A percentile compares a stretch with the other conserved stretches of the same genome.
Conservation (phyloP, 2,888 invertebrate genomes). For the Halictus ligatus region DNA sequence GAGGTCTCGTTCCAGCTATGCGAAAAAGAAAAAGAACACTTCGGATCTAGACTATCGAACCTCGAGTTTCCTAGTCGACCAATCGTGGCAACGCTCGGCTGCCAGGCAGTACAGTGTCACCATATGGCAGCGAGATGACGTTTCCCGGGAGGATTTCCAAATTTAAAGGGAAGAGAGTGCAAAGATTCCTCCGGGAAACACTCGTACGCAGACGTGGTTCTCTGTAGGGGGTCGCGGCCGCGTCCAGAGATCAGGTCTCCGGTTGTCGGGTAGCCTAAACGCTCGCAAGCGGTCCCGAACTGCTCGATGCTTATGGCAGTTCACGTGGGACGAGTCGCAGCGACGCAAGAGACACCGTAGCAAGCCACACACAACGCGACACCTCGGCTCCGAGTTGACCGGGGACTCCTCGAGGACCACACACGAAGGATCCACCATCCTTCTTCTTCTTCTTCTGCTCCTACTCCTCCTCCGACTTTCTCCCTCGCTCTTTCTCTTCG, state of each 20-base stretch:
- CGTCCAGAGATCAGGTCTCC: neutral
- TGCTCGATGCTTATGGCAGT: conserved; percentile 58
- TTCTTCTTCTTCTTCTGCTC: conserved; percentile 47
- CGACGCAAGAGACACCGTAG: conserved; percentile 79
- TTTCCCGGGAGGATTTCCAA: neutral
- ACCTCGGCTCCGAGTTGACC: conserved; percentile 79
- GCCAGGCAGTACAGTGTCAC: neutral
- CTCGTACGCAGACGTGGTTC: conserved; percentile 10
- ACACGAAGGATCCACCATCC: conserved; percentile 80
- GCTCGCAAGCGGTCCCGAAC: conserved; percentile 18
- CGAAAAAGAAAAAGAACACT: too few relatives aligned
- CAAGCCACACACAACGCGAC: conserved; percentile 84
- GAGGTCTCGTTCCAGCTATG: too few relatives aligned
- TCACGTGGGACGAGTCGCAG: conserved; percentile 70
- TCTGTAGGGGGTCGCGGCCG: conserved; percentile 47
- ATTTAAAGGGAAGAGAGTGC: neutral
- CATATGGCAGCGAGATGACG: neutral
- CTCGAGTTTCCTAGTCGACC: neutral
- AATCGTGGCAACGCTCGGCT: neutral
- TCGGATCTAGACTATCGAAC: too few relatives aligned
- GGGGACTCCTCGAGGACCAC: conserved; percentile 80
- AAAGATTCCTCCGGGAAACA: neutral
- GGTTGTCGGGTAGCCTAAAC: conserved; percentile 30
- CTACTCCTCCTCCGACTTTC: conserved; percentile 35
- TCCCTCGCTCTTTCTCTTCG: conserved; percentile 22